phyloP scores from a whole-genome alignment of 2,888 invertebrate genomes.

The Trissolcus japonicus region DNA sequence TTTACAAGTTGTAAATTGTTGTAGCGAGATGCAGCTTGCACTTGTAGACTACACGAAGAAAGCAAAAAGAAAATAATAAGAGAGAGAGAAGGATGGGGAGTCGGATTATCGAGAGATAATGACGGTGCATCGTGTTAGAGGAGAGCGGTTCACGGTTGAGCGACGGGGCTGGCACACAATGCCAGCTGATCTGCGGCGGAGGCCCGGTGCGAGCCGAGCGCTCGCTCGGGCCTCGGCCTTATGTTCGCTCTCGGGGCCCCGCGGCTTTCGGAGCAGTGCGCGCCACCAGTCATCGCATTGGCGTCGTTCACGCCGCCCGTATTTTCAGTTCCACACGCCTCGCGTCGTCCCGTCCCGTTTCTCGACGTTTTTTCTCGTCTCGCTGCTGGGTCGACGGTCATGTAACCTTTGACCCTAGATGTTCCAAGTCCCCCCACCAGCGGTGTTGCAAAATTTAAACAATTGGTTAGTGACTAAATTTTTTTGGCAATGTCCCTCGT shows the following conservation, averaged over 20 bases:
- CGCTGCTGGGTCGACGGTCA: neutral
- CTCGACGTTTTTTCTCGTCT: neutral
- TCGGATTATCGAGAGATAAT: conserved; percentile 44
- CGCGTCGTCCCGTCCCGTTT: conserved; percentile 3
- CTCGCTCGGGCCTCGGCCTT: conserved; percentile 43
- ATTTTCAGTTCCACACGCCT: conserved; percentile 60
- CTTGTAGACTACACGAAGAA: too few relatives aligned
- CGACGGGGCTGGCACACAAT: conserved; percentile 56
- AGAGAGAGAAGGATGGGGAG: conserved; percentile 1
- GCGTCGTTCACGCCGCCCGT: conserved; percentile 72
- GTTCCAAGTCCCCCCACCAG: neutral
- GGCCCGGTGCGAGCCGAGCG: conserved; percentile 47
- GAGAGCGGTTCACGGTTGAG: conserved; percentile 48
- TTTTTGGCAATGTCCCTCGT: conserved; percentile 60
- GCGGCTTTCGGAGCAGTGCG: conserved; percentile 67
- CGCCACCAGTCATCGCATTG: conserved; percentile 71
- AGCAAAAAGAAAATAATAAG: conserved; percentile 2
- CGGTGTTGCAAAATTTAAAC: too few relatives aligned
- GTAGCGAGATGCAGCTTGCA: too few relatives aligned
- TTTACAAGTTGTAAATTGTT: too few relatives aligned
- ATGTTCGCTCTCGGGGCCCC: conserved; percentile 48
- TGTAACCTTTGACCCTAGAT: neutral
- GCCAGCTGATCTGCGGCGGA: conserved; percentile 52
- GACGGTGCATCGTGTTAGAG: conserved; percentile 38
- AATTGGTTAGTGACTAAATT: too few relatives aligned